phyloP scores from a whole-genome alignment of 2,888 invertebrate genomes.

The Caenorhabditis becei region DNA sequence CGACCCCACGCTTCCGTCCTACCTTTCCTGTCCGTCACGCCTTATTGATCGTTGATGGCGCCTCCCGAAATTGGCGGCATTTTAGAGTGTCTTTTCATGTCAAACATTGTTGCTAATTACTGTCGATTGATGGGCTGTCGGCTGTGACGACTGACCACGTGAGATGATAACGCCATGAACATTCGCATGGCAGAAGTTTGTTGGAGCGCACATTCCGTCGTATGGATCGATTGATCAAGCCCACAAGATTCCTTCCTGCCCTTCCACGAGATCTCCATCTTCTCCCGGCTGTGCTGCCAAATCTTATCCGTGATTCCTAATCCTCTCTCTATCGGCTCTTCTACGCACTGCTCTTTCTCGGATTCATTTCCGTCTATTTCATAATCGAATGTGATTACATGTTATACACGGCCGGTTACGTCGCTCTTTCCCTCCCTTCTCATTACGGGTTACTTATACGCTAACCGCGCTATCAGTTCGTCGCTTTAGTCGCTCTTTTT shows the following conservation, averaged over 20 bases:
- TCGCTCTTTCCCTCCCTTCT: background rate
- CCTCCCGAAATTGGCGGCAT: slow-evolving; percentile 10
- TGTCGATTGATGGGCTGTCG: slow-evolving; percentile 20
- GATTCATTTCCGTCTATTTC: slow-evolving; percentile 45
- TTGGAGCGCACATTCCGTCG: background rate
- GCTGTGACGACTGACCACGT: background rate
- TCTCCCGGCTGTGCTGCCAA: background rate
- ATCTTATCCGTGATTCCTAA: slow-evolving; percentile 14
- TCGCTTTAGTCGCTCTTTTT: slow-evolving; percentile 3
- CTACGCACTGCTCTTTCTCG: slow-evolving; percentile 1
- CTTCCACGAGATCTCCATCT: background rate
- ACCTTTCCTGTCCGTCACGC: slow-evolving; percentile 17
- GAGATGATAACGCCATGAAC: slow-evolving; percentile 1
- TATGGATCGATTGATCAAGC: background rate
- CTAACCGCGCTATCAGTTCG: slow-evolving; percentile 32
- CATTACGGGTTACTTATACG: slow-evolving; percentile 38
- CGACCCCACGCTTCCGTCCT: background rate
- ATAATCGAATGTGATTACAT: slow-evolving; percentile 42
- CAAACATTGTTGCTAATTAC: slow-evolving; percentile 19
- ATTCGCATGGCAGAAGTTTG: background rate
- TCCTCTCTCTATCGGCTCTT: background rate
- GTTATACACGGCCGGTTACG: slow-evolving; percentile 5
- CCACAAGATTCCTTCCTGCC: background rate
- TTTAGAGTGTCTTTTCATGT: background rate
- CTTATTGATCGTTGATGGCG: background rate